Evolutionary conservation across 2,113 vertebrate species (phyloP).

Genomic region (Barbus barbus): DNA sequence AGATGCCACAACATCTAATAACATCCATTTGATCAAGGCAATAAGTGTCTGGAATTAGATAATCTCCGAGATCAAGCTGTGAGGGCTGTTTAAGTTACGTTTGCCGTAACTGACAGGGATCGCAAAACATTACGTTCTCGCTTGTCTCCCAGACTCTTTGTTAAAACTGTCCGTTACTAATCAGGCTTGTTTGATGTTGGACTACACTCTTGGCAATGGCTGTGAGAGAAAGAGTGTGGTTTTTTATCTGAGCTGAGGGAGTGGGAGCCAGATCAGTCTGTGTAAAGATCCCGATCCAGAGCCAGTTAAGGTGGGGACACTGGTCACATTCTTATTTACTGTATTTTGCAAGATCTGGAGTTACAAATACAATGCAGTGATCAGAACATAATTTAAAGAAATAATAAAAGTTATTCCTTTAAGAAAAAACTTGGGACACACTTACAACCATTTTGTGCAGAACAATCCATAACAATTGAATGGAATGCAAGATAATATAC

Average conservation of each 20-base stretch:
- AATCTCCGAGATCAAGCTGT: background rate
- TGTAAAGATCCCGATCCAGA: background rate
- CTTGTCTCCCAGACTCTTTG: background rate
- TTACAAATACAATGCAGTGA: background rate
- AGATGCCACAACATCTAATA: background rate
- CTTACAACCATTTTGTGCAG: background rate
- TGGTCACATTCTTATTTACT: background rate
- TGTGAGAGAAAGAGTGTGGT: slow-evolving; percentile 30
- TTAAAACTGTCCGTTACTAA: slow-evolving; percentile 11
- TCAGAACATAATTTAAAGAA: background rate
- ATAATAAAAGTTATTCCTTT: background rate
- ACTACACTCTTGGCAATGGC: slow-evolving; percentile 24
- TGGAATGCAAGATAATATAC: background rate
- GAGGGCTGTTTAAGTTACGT: slow-evolving; percentile 12
- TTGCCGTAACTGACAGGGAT: slow-evolving; percentile 1
- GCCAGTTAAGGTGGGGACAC: background rate
- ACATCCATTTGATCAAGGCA: background rate
- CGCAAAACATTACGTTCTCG: background rate
- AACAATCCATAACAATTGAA: background rate
- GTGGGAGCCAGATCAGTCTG: background rate
- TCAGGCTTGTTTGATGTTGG: slow-evolving; percentile 36
- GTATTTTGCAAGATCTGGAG: background rate
- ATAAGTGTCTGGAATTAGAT: background rate
- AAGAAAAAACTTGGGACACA: background rate
- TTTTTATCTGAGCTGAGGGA: slow-evolving; percentile 14